phyloP scores from a whole-genome alignment of 2,113 vertebrate species.

The Bagarius yarrelli region DNA sequence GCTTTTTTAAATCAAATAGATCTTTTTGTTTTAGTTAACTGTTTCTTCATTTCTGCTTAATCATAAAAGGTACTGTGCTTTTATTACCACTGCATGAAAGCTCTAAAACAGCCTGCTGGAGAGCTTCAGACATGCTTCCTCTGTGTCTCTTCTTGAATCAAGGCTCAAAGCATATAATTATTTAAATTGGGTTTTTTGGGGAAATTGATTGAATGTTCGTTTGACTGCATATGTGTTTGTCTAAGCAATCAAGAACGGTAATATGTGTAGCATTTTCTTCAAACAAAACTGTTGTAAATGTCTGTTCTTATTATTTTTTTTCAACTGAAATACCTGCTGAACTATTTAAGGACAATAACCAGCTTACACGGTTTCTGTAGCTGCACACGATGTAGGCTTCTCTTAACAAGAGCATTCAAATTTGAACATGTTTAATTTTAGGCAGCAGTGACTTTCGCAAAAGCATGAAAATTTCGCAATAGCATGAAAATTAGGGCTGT shows the following conservation, averaged over 20 bases:
- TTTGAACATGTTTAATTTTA: constrained; percentile 6
- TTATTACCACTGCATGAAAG: background rate
- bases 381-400: background rate
- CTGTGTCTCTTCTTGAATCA: background rate
- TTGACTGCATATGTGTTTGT: background rate
- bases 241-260: background rate
- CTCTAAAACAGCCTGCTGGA: background rate
- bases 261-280: background rate
- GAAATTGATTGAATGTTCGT: background rate
- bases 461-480: no score
- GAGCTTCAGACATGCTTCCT: background rate
- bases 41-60: background rate
- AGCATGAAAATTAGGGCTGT: background rate
- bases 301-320: background rate
- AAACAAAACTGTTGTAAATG: background rate
- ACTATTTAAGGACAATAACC: background rate
- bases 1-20: background rate
- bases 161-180: background rate
- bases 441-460: constrained; percentile 1
- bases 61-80: background rate
- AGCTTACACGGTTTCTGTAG: background rate
- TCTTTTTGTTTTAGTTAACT: background rate
- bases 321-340: background rate
- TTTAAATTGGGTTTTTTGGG: background rate
- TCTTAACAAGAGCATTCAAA: background rate